Evolutionary conservation across 2,888 invertebrate species (phyloP), one percentile per base, ranked within the genome.

Genomic region (Graphium colonna): DNA sequence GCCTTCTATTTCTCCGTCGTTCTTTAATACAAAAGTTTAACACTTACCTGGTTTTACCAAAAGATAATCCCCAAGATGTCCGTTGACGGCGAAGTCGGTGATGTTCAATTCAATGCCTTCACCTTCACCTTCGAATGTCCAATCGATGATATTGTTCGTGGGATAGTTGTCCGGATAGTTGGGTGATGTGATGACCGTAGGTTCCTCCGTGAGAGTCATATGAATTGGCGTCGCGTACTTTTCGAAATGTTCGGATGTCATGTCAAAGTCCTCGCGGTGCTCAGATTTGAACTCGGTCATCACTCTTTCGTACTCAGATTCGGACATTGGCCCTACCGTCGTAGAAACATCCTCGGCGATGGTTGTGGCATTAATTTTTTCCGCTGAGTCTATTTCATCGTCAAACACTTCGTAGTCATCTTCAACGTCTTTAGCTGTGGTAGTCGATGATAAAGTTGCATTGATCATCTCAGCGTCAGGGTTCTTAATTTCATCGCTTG

Each of bases 81-180:
- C 82, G 40, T 82, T 84, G 1, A 90, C 62, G 9, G 65, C 63
- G 9, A 89, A 77, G 26, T 79, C 74, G 0, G 84, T 85, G 1
- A 90, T 63, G 46, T 86, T 89, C 26, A 90, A 54, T 57, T 90
- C 90, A 3, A 90, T 81, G 0, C 90, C 90, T 10, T 61, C 60
- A 1, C 88, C 89, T 1, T 79, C 72, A 0, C 85, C 87, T 17
- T 77, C 71, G 3, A 88, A 63, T 7, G 83, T 63, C 83, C 84
- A 88, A 50, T 89, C 88, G 0, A 77, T 59, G 0, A 73, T 64
- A 9, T 71, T 74, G 42, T 77, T 73, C 0, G 74, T 70, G 0
- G 82, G 79, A 48, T 89, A 89, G 1, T 63, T 57, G 0, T 39
- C 52, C 0, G 87, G 87, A 36, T 76, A 82, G 12, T 73, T 67